Evolutionary conservation across 2,888 invertebrate genomes (phyloP).

Genomic region (Bhutanitis thaidina): DNA sequence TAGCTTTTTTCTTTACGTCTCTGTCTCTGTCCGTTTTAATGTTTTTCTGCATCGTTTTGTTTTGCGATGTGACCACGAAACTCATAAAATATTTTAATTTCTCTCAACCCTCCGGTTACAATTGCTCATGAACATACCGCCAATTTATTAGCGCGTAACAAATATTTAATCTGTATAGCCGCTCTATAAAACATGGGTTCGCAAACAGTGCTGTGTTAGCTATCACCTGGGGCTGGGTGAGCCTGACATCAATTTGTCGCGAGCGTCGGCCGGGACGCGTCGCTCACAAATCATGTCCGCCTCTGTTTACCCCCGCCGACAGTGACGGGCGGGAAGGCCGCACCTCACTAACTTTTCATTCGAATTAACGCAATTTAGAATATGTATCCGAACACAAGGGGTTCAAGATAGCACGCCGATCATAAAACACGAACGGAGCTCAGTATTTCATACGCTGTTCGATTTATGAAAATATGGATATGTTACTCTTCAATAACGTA

Average conservation of each 20-base stretch:
- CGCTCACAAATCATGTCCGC: conserved; percentile 24
- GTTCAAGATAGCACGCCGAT: not conserved
- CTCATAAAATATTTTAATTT: too few species aligned
- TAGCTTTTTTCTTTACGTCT: too few species aligned
- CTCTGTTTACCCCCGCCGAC: conserved; percentile 12
- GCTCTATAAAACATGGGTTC: not conserved
- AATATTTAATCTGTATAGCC: not conserved
- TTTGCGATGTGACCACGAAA: too few species aligned
- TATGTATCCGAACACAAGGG: not conserved
- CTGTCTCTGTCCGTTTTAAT: too few species aligned
- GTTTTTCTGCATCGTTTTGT: too few species aligned
- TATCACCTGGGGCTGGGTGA: conserved; percentile 14
- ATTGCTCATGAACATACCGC: too few species aligned
- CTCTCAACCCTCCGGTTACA: too few species aligned
- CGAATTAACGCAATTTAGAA: conserved; percentile 5
- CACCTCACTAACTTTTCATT: conserved; percentile 3
- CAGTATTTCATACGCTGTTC: not conserved
- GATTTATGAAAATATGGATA: too few species aligned
- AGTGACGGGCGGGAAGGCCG: not conserved
- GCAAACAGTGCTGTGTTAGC: not conserved
- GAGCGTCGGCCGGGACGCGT: not conserved
- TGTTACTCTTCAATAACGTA: too few species aligned
- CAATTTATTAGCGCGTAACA: not conserved
- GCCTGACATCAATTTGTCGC: conserved; percentile 13
- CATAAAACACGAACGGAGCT: not conserved